These are phyloP conservation scores for Drosophila picticornis DNA, from an alignment of 2,888 invertebrate species.

Conservation along the genomic window DNA sequence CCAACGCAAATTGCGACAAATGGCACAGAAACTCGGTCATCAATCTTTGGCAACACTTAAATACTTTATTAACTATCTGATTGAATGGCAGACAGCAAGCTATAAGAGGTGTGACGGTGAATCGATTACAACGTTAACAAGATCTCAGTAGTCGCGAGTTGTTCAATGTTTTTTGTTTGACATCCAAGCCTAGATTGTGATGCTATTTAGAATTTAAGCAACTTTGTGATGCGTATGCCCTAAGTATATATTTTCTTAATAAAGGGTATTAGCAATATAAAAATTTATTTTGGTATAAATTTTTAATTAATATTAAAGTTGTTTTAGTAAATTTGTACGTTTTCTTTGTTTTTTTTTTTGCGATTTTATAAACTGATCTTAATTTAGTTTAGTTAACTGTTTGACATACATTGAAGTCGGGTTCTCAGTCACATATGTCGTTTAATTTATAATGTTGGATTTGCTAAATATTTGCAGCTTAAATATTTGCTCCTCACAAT, in stretches of 20 bases:
- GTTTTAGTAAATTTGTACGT: background rate
- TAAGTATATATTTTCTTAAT: background rate
- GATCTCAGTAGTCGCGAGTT: background rate
- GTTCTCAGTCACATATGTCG: background rate
- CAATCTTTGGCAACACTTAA: conserved; percentile 37
- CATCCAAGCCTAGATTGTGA: background rate
- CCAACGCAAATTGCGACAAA: conserved; percentile 47
- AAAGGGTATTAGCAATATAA: too few species aligned
- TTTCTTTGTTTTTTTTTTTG: background rate
- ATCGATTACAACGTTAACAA: conserved; percentile 1
- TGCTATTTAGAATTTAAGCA: background rate
- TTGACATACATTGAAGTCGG: background rate
- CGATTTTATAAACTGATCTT: background rate
- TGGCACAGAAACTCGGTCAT: conserved; percentile 21
- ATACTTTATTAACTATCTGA: conserved; percentile 16
- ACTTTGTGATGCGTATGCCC: too few species aligned
- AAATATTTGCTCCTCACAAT: conserved; percentile 9
- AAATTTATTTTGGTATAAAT: too few species aligned
- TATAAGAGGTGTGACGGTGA: conserved; percentile 10
- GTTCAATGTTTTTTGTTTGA: background rate
- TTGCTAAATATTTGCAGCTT: background rate
- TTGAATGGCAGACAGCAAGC: conserved; percentile 19
- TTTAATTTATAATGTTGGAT: background rate
- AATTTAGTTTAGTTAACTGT: background rate
- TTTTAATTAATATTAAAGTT: background rate